phyloP scores from a whole-genome alignment of 1,140 invertebrate species.

The Lepidurus couesii region DNA sequence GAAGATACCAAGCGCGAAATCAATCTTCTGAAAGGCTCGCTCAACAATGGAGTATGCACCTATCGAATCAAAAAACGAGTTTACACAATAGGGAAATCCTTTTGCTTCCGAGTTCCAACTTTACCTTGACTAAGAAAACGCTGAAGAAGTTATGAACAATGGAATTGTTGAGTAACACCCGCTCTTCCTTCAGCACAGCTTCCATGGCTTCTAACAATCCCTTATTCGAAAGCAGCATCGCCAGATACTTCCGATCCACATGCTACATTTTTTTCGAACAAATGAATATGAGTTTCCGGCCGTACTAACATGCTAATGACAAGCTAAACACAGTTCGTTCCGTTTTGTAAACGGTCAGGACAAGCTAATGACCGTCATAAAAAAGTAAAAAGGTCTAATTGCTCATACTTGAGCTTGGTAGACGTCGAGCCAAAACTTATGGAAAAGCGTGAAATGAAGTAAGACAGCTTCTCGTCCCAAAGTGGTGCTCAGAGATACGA shows the following conservation, averaged over 20 bases:
- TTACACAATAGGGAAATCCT: not conserved
- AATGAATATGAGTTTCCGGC: not conserved
- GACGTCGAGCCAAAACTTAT: constrained; percentile 77
- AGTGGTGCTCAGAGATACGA: constrained; percentile 74
- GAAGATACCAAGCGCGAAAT: constrained; percentile 1
- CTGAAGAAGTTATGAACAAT: constrained; percentile 74
- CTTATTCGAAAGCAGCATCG: constrained; percentile 66
- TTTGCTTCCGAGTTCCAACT: not conserved
- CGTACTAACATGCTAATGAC: too few species aligned
- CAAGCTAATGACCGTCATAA: constrained; percentile 28
- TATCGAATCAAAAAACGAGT: not conserved
- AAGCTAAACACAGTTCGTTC: too few species aligned
- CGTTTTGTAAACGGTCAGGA: too few species aligned
- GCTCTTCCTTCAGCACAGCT: constrained; percentile 70
- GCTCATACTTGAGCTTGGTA: constrained; percentile 58
- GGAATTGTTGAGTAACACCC: constrained; percentile 66
- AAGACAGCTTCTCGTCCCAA: constrained; percentile 79
- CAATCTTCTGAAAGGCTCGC: constrained; percentile 8
- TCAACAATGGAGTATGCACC: constrained; percentile 1
- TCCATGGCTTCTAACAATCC: constrained; percentile 79
- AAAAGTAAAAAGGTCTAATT: constrained; percentile 33
- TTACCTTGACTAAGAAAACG: constrained; percentile 74
- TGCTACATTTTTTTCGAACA: constrained; percentile 47
- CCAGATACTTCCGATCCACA: constrained; percentile 68
- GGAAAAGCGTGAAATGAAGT: constrained; percentile 73